Percentiles rank a stretch among this genome's conserved stretches.
Conservation (phyloP, 2,888 invertebrate genomes). For the Odontomyia ornata region DNA sequence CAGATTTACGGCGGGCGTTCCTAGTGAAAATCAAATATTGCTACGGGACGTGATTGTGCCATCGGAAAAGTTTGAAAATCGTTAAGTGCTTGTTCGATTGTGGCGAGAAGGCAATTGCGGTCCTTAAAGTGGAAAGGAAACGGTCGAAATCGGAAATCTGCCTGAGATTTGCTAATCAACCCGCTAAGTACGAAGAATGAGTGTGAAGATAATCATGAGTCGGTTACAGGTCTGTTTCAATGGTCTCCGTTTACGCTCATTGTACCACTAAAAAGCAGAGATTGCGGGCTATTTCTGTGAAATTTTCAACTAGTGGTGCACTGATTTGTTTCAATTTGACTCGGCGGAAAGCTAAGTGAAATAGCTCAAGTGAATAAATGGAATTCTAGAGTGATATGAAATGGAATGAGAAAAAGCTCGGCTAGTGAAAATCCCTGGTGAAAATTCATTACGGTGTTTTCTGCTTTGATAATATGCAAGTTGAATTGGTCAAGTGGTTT, state of each 20-base stretch:
- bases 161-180: background rate
- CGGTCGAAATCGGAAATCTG: background rate
- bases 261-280: too few relatives aligned
- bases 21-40: slow-evolving; percentile 26
- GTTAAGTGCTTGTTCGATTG: background rate
- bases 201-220: background rate
- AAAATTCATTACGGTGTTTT: background rate
- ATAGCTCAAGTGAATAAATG: background rate
- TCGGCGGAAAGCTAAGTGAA: background rate
- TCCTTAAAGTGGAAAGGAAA: background rate
- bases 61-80: background rate
- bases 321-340: background rate
- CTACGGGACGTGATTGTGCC: background rate
- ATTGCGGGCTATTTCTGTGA: background rate
- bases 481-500: background rate
- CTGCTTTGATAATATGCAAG: background rate
- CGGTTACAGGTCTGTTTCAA: background rate
- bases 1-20: slow-evolving; percentile 23
- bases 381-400: background rate
- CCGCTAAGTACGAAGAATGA: background rate
- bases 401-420: slow-evolving; percentile 3
- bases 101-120: background rate
- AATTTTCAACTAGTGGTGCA: slow-evolving; percentile 2
- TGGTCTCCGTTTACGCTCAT: background rate
- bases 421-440: background rate